These are phyloP conservation scores for Dermatemys mawii DNA, from an alignment of 2,113 vertebrate species.

Conservation along the genomic window DNA sequence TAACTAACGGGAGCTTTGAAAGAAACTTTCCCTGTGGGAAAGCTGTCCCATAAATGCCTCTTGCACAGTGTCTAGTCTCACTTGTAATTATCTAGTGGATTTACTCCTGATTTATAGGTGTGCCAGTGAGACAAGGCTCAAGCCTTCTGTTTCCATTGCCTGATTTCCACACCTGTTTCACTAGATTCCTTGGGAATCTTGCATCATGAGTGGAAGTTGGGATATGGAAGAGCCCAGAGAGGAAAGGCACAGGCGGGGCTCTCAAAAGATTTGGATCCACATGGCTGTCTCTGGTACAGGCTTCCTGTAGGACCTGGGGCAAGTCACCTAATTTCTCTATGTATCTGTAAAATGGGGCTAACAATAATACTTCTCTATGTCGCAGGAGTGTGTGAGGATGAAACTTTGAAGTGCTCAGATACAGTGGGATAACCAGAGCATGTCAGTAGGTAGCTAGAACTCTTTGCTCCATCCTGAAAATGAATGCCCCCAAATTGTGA, in stretches of 20 bases:
- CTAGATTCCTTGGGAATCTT: not conserved
- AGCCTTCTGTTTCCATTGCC: not conserved
- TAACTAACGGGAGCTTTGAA: not conserved
- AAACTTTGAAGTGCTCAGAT: not conserved
- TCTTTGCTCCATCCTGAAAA: not conserved
- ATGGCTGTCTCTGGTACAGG: not conserved
- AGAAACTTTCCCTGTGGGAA: not conserved
- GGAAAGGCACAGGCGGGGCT: not conserved
- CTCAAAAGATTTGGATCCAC: not conserved
- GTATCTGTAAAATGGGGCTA: not conserved
- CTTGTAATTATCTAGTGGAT: not conserved
- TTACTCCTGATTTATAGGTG: not conserved
- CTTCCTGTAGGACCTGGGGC: not conserved
- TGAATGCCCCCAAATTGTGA: not conserved
- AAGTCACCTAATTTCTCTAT: not conserved
- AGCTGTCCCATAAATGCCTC: not conserved
- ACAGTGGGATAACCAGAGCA: accelerated
- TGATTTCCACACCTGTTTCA: not conserved
- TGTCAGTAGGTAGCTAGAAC: not conserved
- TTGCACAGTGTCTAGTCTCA: accelerated
- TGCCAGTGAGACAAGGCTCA: not conserved
- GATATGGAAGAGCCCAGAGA: not conserved
- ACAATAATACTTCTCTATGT: no score
- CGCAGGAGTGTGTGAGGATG: not conserved
- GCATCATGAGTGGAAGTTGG: not conserved